These are phyloP conservation scores for Mythimna vitellina DNA, from an alignment of 2,888 invertebrate species.

Conservation along the genomic window DNA sequence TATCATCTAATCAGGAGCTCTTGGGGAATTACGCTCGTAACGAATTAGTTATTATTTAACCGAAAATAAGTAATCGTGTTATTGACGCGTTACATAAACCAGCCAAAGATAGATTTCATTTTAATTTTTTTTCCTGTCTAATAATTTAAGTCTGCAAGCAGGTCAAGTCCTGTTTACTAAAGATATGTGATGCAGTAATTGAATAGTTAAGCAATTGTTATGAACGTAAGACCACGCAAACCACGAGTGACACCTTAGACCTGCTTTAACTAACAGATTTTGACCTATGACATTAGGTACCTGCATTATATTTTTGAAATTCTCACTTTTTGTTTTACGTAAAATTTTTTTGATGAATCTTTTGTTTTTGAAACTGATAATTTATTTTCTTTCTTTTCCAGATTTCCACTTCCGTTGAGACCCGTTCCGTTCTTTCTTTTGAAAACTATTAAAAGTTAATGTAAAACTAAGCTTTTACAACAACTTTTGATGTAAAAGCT, in stretches of 20 bases:
- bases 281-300: constrained; percentile 51
- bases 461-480: no score
- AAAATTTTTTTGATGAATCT: background rate
- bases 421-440: background rate
- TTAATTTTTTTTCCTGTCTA: constrained; percentile 27
- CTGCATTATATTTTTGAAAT: constrained; percentile 31
- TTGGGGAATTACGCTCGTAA: constrained; percentile 35
- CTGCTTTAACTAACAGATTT: constrained; percentile 26
- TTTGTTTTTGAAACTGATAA: background rate
- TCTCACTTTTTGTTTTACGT: constrained; percentile 5
- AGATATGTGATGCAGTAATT: constrained; percentile 22
- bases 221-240: constrained; percentile 25
- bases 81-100: constrained; percentile 35
- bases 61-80: constrained; percentile 21
- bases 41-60: constrained; percentile 9
- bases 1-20: background rate
- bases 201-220: constrained; percentile 38
- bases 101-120: constrained; percentile 1
- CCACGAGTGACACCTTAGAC: constrained; percentile 12
- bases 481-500: constrained; percentile 44
- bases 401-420: background rate
- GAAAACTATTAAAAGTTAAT: constrained; percentile 11
- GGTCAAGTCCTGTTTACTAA: constrained; percentile 43
- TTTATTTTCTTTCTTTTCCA: background rate
- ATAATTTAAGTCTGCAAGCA: constrained; percentile 31